A percentile compares a stretch with the other conserved stretches of the same genome.
phyloP scores from a whole-genome alignment of 2,797 vertebrate genomes.

The Lutra lutra region DNA sequence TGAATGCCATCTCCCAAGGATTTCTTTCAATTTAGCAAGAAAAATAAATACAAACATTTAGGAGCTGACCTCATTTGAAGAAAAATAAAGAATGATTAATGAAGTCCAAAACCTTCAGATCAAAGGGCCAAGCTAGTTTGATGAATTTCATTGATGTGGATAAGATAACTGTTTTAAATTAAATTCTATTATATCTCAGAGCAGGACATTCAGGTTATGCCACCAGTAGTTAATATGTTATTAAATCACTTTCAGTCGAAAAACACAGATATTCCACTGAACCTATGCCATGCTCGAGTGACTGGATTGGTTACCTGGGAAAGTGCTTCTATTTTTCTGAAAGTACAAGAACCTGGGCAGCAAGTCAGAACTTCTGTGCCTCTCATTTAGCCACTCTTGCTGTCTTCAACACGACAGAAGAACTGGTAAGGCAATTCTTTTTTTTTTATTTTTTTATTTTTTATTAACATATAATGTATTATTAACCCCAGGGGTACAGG shows the following conservation, averaged over 20 bases:
- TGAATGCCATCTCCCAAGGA: not conserved
- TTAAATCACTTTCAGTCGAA: not conserved
- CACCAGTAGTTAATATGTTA: not conserved
- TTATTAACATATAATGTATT: no score
- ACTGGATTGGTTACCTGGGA: slow-evolving; percentile 30
- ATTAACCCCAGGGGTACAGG: no score
- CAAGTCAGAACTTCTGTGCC: slow-evolving; percentile 28
- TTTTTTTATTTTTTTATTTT: no score
- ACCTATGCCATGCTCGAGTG: not conserved
- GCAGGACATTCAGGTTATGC: not conserved
- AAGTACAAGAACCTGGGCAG: slow-evolving; percentile 41
- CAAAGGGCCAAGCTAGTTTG: not conserved
- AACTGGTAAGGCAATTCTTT: slow-evolving; percentile 44
- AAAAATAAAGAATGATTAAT: not conserved
- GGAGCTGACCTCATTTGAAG: not conserved
- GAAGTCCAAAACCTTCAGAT: not conserved
- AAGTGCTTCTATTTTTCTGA: slow-evolving; percentile 66
- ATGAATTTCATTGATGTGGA: not conserved
- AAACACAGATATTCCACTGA: not conserved
- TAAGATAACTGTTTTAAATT: not conserved
- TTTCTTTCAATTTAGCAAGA: not conserved
- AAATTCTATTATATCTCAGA: not conserved
- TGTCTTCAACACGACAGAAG: not conserved
- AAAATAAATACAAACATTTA: not conserved
- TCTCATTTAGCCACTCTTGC: not conserved